A percentile compares a stretch with the other conserved stretches of the same genome.
Conservation (phyloP, 2,888 invertebrate genomes). For the Sinopyrophorus schimmeli region DNA sequence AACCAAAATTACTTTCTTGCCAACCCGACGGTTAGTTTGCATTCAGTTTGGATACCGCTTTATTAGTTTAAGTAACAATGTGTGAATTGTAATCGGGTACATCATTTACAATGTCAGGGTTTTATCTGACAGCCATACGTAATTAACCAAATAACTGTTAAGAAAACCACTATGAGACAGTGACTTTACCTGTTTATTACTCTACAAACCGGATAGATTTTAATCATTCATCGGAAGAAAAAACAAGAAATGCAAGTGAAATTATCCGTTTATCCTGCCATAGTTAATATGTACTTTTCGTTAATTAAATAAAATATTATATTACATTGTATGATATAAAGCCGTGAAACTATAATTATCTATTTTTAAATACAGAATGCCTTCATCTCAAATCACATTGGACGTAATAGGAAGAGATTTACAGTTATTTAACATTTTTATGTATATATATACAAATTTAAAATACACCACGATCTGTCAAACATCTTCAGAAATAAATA, state of each 20-base stretch:
- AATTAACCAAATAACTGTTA: conserved; percentile 38
- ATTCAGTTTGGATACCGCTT: too few species aligned
- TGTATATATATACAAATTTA: too few species aligned
- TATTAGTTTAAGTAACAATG: too few species aligned
- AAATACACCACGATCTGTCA: too few species aligned
- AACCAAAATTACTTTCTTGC: too few species aligned
- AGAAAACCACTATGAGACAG: conserved; percentile 40
- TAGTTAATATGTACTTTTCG: conserved; percentile 2
- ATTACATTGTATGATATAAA: too few species aligned
- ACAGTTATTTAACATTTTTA: too few species aligned
- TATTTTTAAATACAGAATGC: background rate
- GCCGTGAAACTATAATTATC: too few species aligned
- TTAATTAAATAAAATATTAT: conserved; percentile 4
- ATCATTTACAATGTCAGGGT: conserved; percentile 12
- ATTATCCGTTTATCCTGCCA: conserved; percentile 14
- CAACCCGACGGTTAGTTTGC: too few species aligned
- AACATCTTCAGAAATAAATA: too few species aligned
- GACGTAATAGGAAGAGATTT: too few species aligned
- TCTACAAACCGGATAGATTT: conserved; percentile 8
- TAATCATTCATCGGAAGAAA: conserved; percentile 22
- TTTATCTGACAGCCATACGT: conserved; percentile 20
- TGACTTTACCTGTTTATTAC: conserved; percentile 31
- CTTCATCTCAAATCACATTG: background rate
- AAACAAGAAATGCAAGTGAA: conserved; percentile 19
- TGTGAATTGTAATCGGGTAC: conserved; percentile 10